Evolutionary conservation across 2,888 invertebrate genomes (phyloP).

Genomic region (Tachina lurida): DNA sequence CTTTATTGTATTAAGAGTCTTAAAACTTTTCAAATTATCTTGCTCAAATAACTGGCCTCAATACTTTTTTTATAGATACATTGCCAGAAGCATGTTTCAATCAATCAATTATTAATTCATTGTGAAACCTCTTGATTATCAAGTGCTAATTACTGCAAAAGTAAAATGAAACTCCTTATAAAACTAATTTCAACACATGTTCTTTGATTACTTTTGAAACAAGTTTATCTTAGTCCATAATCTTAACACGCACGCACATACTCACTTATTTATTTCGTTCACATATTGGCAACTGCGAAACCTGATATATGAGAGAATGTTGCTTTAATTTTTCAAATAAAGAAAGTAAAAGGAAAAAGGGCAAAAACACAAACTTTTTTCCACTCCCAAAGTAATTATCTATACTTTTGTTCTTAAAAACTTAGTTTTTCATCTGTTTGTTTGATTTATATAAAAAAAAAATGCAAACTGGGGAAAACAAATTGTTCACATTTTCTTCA

Average conservation of each 20-base stretch:
- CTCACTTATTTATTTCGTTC: background rate
- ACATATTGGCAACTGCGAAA: background rate
- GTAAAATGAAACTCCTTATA: conserved; percentile 23
- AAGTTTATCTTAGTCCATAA: conserved; percentile 14
- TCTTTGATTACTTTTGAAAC: conserved; percentile 29
- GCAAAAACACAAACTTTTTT: conserved; percentile 2
- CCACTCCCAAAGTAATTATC: conserved; percentile 36
- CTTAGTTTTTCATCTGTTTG: conserved; percentile 11
- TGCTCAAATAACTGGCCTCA: background rate
- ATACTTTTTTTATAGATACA: conserved; percentile 7
- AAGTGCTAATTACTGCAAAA: conserved; percentile 58
- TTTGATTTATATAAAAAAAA: background rate
- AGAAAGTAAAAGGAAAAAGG: conserved; percentile 13
- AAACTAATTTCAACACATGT: conserved; percentile 41
- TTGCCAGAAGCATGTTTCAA: conserved; percentile 18
- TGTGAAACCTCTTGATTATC: conserved; percentile 58
- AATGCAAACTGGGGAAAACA: background rate
- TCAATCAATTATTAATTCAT: conserved; percentile 59
- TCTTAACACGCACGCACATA: background rate
- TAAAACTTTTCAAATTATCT: conserved; percentile 12
- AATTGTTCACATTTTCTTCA: background rate
- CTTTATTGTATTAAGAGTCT: background rate
- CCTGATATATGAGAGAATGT: background rate
- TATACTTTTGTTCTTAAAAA: conserved; percentile 47
- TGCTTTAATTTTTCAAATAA: background rate